Base-by-base conservation (phyloP, 1,140 invertebrate species). In the Penaeus chinensis region DNA sequence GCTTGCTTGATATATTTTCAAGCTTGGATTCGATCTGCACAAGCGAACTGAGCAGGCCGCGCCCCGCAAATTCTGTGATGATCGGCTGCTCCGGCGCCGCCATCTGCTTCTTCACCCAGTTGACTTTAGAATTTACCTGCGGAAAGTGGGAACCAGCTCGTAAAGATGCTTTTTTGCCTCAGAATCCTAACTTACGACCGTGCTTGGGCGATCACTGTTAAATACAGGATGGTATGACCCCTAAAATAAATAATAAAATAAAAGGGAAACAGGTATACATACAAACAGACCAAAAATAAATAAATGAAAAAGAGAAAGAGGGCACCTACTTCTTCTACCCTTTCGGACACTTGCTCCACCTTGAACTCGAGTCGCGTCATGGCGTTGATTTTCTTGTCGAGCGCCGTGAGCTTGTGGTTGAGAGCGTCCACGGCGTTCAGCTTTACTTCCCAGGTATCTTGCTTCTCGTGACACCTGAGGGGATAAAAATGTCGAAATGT, bases 291-390 rank as follows among this genome's bases (percentile, higher is more conserved):
- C 0, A 32, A 32, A 32, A 7, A 13, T 3, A 47, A 13, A 0
- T 3, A 7, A 54, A 11, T 16, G 54, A 54, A 0, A 13, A 16
- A 11, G 54, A 54, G 18, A 19, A 19, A 32, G 10, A 74, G 24
- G 0, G 11, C 20, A 79, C 89, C 61, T 24, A 90, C 89, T 86
- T 90, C 89, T 62, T 90, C 89, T 8, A 90, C 86, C 20, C 89
- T 27, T 71, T 90, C 89, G 0, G 89, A 90, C 82, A 90, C 89
- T 63, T 90, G 85, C 79, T 90, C 89, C 24, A 90, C 89, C 82
- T 90, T 90, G 61, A 90, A 90, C 78, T 90, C 89, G 11, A 90
- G 85, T 54, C 85, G 74, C 0, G 89, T 90, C 89, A 90, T 90
- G 63, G 89, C 85, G 82, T 90, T 90, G 71, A 90, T 90, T 47